Conservation (phyloP, 2,888 invertebrate species). For the Malthinus seriepunctatus region DNA sequence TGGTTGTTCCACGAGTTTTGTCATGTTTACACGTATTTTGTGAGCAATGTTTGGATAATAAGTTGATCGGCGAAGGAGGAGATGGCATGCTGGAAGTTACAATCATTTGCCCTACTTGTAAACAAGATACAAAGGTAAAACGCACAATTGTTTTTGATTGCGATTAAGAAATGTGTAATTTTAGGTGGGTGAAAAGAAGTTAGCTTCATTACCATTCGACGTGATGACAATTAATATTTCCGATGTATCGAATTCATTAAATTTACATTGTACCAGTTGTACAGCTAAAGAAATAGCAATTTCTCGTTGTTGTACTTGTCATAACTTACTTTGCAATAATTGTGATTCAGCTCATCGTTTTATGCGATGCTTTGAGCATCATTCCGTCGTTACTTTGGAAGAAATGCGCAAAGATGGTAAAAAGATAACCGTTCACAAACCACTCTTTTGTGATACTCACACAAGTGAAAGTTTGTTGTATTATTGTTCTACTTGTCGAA, state of each 20-base stretch:
- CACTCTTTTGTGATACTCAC: conserved; percentile 82
- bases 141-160: background rate
- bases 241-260: conserved; percentile 73
- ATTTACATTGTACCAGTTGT: conserved; percentile 86
- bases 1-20: conserved; percentile 83
- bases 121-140: conserved; percentile 79
- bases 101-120: conserved; percentile 79
- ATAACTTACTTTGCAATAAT: conserved; percentile 89
- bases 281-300: conserved; percentile 94
- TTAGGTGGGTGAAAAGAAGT: conserved; percentile 74
- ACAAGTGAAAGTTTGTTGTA: conserved; percentile 82
- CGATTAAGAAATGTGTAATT: conserved; percentile 11
- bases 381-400: conserved; percentile 87
- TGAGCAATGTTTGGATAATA: conserved; percentile 85
- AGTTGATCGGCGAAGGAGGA: conserved; percentile 72
- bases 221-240: conserved; percentile 84
- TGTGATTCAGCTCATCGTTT: conserved; percentile 96
- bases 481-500: conserved; percentile 87
- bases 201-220: conserved; percentile 81
- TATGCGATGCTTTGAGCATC: conserved; percentile 96
- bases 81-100: conserved; percentile 67
- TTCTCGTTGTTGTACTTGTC: conserved; percentile 93
- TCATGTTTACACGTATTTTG: conserved; percentile 96
- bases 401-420: conserved; percentile 78
- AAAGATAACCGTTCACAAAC: conserved; percentile 85